Evolutionary conservation across 2,797 vertebrate species (phyloP), one percentile per base, ranked within the genome.

Genomic region (Crocodylus rhombifer): DNA sequence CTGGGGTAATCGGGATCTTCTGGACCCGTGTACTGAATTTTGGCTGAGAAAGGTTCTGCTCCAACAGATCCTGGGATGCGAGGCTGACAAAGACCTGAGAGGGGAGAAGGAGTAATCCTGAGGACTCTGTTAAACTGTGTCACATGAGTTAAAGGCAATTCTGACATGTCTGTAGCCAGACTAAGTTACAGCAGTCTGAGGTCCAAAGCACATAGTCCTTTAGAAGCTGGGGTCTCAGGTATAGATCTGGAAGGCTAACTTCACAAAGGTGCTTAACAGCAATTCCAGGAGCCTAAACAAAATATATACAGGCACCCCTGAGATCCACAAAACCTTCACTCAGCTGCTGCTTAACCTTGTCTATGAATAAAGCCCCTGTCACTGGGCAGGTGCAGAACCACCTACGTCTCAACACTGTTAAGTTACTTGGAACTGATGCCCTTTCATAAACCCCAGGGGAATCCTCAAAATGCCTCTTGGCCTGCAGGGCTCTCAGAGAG

Each of bases 31-130:
- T 99, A 98, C 61, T 96, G 97, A 96, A 99, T 98, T 97, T 98
- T 98, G 69, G 98, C 98, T 51, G 98, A 99, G 96, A 99, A 99
- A 15, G 98, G 98, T 91, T 99, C 98, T 21, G 98, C 98, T 87
- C 98, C 98, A 26, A 99, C 98, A 10, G 98, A 98, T 62, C 98
- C 98, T 57, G 97, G 93, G 78, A 98, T 80, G 30, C 97, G 97
- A 69, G 98, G 98, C 88, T 99, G 99, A 94, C 98, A 98, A 95
- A 99, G 98, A 93, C 98, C 98, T 99, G 78, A 42, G 36, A 60
- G 12, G 58, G 8, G 62, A 17, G 61, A 82, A 88, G 79, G 5
- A 76, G 33, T 28, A 12, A 60, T 30, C 80, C 23, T 12, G 17
- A 80, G 28, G 82, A 7, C 36, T 4, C 14, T n/a, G 76, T 62